A percentile compares a stretch with the other conserved stretches of the same genome.
Evolutionary conservation across 2,797 vertebrate genomes (phyloP).

Genomic region (Lepus oiostolus): DNA sequence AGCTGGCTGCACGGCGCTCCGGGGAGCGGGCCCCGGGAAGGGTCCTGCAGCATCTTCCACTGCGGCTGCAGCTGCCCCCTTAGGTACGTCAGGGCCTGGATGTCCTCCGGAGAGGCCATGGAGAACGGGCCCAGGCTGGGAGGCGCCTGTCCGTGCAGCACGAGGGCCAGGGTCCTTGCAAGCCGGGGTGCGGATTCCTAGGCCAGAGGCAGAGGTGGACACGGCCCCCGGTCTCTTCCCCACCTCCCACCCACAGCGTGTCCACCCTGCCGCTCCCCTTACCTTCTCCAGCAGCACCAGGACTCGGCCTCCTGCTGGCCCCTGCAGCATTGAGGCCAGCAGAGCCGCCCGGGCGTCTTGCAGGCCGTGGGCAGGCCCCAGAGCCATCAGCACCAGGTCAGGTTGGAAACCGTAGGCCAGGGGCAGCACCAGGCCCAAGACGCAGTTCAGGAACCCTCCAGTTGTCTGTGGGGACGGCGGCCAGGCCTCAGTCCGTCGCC

Average conservation of each 20-base stretch:
- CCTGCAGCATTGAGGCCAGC: conserved; percentile 86
- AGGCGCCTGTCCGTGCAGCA: conserved; percentile 79
- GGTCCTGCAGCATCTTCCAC: conserved; percentile 89
- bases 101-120: conserved; percentile 82
- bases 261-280: not conserved
- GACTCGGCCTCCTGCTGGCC: conserved; percentile 85
- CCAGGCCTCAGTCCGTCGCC: not conserved
- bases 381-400: conserved; percentile 86
- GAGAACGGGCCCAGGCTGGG: conserved; percentile 82
- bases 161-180: conserved; percentile 74
- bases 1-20: not conserved
- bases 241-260: not conserved
- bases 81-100: conserved; percentile 78
- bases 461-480: conserved; percentile 79
- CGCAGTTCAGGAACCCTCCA: conserved; percentile 86
- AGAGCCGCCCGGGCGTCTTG: conserved; percentile 83
- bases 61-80: conserved; percentile 82
- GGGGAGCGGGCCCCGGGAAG: not conserved
- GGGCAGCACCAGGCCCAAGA: conserved; percentile 89
- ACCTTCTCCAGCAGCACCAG: conserved; percentile 87
- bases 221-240: not conserved
- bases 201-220: not conserved
- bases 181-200: conserved; percentile 85
- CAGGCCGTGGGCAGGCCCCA: conserved; percentile 86
- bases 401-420: conserved; percentile 89